These are phyloP conservation scores for Mycteria americana DNA, from an alignment of 2,797 vertebrate genomes.

Conservation along the genomic window DNA sequence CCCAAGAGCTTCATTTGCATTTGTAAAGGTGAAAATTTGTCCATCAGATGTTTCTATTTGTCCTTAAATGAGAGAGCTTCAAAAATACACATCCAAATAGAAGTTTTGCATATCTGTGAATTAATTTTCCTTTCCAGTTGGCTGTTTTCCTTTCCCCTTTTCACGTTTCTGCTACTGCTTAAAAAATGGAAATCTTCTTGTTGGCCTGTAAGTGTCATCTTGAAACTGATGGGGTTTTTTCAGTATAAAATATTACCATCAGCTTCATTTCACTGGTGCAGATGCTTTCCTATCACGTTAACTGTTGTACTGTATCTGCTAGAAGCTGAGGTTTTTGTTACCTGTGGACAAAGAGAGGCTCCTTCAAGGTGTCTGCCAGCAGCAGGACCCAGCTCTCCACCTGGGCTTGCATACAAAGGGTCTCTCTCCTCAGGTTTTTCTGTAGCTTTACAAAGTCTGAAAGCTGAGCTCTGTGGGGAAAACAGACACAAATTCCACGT, in stretches of 20 bases:
- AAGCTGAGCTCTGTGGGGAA: conserved; percentile 52
- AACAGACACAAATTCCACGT: background rate
- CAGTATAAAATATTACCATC: background rate
- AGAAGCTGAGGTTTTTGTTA: conserved; percentile 51
- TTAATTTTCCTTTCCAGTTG: background rate
- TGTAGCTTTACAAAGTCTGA: conserved; percentile 24
- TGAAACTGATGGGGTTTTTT: background rate
- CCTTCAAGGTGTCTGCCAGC: conserved; percentile 30
- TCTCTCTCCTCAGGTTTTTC: conserved; percentile 58
- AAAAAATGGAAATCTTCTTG: background rate
- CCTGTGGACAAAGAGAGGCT: conserved; percentile 57
- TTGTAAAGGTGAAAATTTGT: background rate
- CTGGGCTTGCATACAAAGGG: conserved; percentile 58
- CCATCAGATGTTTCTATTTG: background rate
- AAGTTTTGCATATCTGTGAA: background rate
- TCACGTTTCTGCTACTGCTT: background rate
- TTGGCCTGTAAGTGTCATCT: background rate
- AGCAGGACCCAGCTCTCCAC: conserved; percentile 30
- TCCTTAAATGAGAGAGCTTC: background rate
- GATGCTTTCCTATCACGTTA: background rate
- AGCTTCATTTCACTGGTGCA: background rate
- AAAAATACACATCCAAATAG: background rate
- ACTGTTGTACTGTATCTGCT: conserved; percentile 10
- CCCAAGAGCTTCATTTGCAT: background rate
- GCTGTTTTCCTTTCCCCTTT: background rate